phyloP scores from a whole-genome alignment of 2,797 vertebrate genomes.

The Manis crassicaudata region DNA sequence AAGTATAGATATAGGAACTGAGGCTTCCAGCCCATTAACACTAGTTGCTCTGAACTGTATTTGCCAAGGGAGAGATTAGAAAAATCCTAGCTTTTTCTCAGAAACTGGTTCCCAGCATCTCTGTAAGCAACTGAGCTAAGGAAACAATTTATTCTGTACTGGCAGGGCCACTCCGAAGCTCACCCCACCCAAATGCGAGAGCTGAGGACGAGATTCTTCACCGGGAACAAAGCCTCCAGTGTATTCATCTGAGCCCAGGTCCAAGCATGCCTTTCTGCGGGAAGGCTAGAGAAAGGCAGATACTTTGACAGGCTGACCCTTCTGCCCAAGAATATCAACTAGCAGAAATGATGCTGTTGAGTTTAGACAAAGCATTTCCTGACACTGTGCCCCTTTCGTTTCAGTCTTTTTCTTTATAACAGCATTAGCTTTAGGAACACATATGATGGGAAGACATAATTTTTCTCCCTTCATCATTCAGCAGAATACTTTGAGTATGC shows the following conservation, averaged over 20 bases:
- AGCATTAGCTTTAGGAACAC: not conserved
- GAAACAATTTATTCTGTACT: not conserved
- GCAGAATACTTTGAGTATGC: not conserved
- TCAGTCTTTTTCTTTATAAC: not conserved
- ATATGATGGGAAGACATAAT: not conserved
- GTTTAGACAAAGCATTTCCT: not conserved
- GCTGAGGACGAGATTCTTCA: not conserved
- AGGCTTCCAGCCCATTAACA: not conserved
- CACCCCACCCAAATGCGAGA: not conserved
- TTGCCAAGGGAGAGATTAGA: not conserved
- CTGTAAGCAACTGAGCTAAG: not conserved
- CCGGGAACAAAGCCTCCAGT: not conserved
- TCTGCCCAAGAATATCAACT: not conserved
- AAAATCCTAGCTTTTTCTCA: not conserved
- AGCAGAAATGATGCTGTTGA: not conserved
- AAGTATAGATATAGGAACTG: not conserved
- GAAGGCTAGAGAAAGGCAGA: not conserved
- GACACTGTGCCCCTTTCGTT: not conserved
- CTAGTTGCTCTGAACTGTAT: not conserved
- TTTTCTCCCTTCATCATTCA: not conserved
- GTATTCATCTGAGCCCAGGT: not conserved
- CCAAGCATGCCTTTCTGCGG: not conserved
- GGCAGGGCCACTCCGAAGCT: not conserved
- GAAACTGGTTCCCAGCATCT: not conserved
- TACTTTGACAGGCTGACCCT: not conserved